A percentile compares a stretch with the other conserved stretches of the same genome.
Evolutionary conservation across 2,797 vertebrate species (phyloP).

Genomic region (Cryptoblepharus egeriae): DNA sequence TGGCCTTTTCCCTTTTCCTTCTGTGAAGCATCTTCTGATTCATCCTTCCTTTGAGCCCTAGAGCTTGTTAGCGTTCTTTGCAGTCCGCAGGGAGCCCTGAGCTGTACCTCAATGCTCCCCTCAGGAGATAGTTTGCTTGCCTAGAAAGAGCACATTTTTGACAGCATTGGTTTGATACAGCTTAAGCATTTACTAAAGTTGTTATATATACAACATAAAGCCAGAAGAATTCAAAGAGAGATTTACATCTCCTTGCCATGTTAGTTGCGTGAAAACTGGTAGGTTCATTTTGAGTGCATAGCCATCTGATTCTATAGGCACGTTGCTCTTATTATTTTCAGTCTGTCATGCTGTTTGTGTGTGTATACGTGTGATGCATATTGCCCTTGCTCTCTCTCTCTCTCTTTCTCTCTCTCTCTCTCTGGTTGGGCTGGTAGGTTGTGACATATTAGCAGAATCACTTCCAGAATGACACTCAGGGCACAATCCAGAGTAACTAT

Average conservation of each 20-base stretch:
- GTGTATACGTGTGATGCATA: too few relatives aligned
- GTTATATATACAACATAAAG: not conserved
- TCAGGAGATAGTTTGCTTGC: not conserved
- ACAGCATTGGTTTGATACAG: not conserved
- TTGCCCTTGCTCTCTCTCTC: too few relatives aligned
- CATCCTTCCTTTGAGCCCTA: not conserved
- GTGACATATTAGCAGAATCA: not conserved
- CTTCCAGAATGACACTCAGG: not conserved
- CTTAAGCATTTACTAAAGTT: not conserved
- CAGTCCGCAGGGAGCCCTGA: not conserved
- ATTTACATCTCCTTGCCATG: not conserved
- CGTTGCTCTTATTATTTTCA: too few relatives aligned
- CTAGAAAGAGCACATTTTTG: not conserved
- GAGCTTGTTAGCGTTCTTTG: not conserved
- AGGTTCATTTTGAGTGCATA: too few relatives aligned
- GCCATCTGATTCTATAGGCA: too few relatives aligned
- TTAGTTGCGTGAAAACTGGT: too few relatives aligned
- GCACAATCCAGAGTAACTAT: too few relatives aligned
- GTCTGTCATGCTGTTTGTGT: too few relatives aligned
- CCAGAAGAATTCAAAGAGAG: not conserved
- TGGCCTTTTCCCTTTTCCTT: not conserved
- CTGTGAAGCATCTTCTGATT: not conserved
- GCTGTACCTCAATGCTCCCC: not conserved
- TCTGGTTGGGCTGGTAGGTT: too few relatives aligned
- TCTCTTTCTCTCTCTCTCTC: too few relatives aligned